Percentiles rank a stretch among this genome's conserved stretches.
Conservation (phyloP, 2,113 vertebrate genomes). For the Hippoglossus stenolepis region DNA sequence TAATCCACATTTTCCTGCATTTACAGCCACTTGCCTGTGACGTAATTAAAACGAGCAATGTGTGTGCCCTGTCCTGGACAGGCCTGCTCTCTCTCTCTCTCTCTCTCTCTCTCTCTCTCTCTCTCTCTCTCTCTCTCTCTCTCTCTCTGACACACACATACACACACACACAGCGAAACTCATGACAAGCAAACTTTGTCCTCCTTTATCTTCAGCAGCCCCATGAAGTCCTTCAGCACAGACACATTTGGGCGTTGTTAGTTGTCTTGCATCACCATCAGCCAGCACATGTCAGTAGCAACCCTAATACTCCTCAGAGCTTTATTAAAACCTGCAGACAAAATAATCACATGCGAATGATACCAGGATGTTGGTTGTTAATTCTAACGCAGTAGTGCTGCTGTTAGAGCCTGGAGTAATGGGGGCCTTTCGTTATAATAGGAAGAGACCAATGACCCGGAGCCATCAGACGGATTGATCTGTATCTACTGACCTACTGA, state of each 20-base stretch:
- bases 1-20: conserved; percentile 61
- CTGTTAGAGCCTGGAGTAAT: neutral
- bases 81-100: neutral
- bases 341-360: neutral
- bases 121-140: neutral
- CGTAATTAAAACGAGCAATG: conserved; percentile 42
- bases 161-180: conserved; percentile 16
- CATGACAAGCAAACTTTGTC: conserved; percentile 64
- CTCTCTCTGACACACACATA: neutral
- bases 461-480: conserved; percentile 23
- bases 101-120: conserved; percentile 36
- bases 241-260: conserved; percentile 34
- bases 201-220: conserved; percentile 20
- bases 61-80: conserved; percentile 40
- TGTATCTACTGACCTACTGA: conserved; percentile 20
- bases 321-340: too few species aligned
- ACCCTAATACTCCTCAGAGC: too few species aligned
- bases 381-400: neutral
- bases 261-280: conserved; percentile 4
- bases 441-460: neutral
- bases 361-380: neutral
- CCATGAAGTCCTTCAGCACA: conserved; percentile 5
- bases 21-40: conserved; percentile 54
- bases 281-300: conserved; percentile 1
- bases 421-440: neutral